Conservation (phyloP, 2,113 vertebrate species). For the Laterallus jamaicensis region DNA sequence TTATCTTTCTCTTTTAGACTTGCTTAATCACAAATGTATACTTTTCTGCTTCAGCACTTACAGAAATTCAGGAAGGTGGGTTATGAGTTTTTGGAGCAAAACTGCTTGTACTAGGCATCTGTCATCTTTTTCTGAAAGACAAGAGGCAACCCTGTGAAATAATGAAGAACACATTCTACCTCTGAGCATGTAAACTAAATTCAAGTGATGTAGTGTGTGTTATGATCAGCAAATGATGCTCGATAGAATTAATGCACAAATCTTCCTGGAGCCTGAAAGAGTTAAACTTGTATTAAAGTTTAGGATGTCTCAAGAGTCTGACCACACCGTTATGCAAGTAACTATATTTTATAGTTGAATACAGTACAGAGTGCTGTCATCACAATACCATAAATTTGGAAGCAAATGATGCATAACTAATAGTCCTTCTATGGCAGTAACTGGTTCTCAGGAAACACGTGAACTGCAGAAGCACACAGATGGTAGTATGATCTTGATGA, state of each 20-base stretch:
- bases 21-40: not conserved
- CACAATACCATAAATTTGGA: not conserved
- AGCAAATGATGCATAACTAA: not conserved
- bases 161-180: not conserved
- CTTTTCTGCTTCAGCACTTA: not conserved
- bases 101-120: not conserved
- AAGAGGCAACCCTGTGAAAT: not conserved
- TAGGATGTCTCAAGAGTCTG: not conserved
- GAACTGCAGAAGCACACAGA: not conserved
- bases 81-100: not conserved
- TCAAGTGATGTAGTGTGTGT: not conserved
- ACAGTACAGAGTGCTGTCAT: not conserved
- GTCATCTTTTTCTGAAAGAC: not conserved
- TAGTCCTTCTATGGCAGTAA: not conserved
- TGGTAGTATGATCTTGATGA: not conserved
- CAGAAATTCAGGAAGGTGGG: not conserved
- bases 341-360: not conserved
- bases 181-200: not conserved
- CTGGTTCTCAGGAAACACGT: not conserved
- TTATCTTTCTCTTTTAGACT: not conserved
- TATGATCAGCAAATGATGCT: not conserved
- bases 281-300: not conserved
- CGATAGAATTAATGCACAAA: not conserved
- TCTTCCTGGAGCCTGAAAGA: not conserved
- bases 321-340: not conserved